Conservation (phyloP, 2,888 invertebrate genomes). For the Leptopilina syphax region DNA sequence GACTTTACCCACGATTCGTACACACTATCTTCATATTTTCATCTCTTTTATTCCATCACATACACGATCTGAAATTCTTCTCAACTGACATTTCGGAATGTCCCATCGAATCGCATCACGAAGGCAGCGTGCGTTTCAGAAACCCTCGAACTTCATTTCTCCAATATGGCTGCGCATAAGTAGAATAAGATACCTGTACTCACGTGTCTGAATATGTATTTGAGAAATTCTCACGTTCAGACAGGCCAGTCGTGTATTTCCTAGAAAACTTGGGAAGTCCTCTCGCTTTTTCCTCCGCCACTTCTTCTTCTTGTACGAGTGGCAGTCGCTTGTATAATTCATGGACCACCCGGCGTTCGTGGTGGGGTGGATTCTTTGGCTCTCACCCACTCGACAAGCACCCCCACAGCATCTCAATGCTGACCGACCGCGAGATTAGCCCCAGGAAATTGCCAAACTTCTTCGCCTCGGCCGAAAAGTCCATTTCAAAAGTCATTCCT, state of each 20-base stretch:
- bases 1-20: not conserved
- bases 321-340: slow-evolving; percentile 74
- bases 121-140: slow-evolving; percentile 30
- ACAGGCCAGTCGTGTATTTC: slow-evolving; percentile 1
- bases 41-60: slow-evolving; percentile 18
- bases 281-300: too few species aligned
- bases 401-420: slow-evolving; percentile 74
- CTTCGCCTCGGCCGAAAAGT: slow-evolving; percentile 71
- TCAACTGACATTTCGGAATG: slow-evolving; percentile 14
- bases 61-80: not conserved
- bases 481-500: slow-evolving; percentile 74
- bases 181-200: slow-evolving; percentile 3
- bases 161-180: not conserved
- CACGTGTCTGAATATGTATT: slow-evolving; percentile 37
- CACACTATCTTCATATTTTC: slow-evolving; percentile 16
- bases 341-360: slow-evolving; percentile 70
- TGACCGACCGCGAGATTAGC: slow-evolving; percentile 76
- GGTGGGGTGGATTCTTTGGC: slow-evolving; percentile 63
- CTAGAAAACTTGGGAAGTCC: too few species aligned
- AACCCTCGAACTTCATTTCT: slow-evolving; percentile 20
- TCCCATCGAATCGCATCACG: slow-evolving; percentile 23
- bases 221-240: slow-evolving; percentile 48
- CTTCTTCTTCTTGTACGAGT: slow-evolving; percentile 53
- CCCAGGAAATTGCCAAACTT: slow-evolving; percentile 77
- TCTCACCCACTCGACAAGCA: slow-evolving; percentile 55